Evolutionary conservation across 2,888 invertebrate genomes (phyloP).

Genomic region (Pherbina coryleti): DNA sequence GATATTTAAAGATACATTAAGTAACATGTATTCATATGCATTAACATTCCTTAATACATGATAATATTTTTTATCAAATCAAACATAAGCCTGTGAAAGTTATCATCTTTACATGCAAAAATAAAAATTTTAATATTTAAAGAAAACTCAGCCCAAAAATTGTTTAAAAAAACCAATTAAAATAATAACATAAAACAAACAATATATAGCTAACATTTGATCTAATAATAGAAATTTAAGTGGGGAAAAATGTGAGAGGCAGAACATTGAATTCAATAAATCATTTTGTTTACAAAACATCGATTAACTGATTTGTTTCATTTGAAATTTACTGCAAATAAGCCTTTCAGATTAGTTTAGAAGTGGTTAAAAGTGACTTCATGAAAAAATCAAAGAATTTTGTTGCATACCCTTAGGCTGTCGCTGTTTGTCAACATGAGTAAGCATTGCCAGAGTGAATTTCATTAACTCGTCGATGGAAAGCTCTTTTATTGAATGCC

Average conservation of each 20-base stretch:
- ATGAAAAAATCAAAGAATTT: background rate
- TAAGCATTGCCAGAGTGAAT: too few relatives aligned
- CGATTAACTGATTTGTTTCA: background rate
- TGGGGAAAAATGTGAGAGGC: background rate
- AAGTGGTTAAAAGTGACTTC: background rate
- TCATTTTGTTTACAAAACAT: slow-evolving; percentile 19
- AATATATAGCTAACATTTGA: background rate
- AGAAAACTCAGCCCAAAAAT: background rate
- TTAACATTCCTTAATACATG: too few relatives aligned
- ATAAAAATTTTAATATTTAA: background rate
- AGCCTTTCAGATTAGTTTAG: background rate
- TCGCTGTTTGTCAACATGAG: too few relatives aligned
- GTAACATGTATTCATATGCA: too few relatives aligned
- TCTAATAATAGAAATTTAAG: slow-evolving; percentile 7
- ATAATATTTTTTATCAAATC: too few relatives aligned
- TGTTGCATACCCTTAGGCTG: background rate
- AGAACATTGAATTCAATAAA: slow-evolving; percentile 21
- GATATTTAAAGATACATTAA: too few relatives aligned
- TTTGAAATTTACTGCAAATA: background rate
- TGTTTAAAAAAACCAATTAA: background rate
- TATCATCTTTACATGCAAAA: background rate
- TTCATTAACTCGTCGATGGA: too few relatives aligned
- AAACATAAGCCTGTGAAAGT: too few relatives aligned
- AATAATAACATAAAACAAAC: background rate
- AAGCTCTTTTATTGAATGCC: background rate